Percentiles rank a stretch among this genome's conserved stretches.
These are phyloP conservation scores for Lacerta viridis DNA, from an alignment of 2,797 vertebrate genomes.

Conservation along the genomic window DNA sequence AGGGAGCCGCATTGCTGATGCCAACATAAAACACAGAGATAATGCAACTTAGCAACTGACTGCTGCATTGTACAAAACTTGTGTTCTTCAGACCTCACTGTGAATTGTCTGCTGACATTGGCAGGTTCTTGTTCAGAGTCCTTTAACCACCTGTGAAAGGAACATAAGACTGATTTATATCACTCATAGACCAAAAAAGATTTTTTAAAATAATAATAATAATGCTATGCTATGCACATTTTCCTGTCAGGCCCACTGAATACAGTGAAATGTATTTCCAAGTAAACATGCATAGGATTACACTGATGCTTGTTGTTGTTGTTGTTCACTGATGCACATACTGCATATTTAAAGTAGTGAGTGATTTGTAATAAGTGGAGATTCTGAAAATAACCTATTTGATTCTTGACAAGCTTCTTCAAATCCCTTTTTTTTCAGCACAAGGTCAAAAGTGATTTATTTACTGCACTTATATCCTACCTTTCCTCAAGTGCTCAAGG, in stretches of 20 bases:
- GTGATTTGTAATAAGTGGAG: not conserved
- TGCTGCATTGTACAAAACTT: not conserved
- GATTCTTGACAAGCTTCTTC: not conserved
- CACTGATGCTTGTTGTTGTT: no score
- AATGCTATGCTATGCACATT: not conserved
- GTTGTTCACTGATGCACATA: not conserved
- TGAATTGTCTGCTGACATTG: not conserved
- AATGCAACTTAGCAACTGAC: not conserved
- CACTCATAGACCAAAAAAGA: not conserved
- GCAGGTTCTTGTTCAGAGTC: not conserved
- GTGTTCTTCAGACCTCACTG: not conserved
- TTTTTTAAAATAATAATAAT: not conserved
- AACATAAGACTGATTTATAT: not conserved
- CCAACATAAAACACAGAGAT: not conserved
- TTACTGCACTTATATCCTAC: no score
- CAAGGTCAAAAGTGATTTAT: not conserved
- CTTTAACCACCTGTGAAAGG: not conserved
- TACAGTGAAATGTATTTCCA: not conserved
- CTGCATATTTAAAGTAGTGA: not conserved
- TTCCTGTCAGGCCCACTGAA: not conserved
- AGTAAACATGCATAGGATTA: not conserved
- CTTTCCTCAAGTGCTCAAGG: no score
- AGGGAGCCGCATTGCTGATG: not conserved
- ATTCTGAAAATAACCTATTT: not conserved
- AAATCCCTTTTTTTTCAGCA: not conserved